Evolutionary conservation across 2,888 invertebrate genomes (phyloP).

Genomic region (Netelia inedita): DNA sequence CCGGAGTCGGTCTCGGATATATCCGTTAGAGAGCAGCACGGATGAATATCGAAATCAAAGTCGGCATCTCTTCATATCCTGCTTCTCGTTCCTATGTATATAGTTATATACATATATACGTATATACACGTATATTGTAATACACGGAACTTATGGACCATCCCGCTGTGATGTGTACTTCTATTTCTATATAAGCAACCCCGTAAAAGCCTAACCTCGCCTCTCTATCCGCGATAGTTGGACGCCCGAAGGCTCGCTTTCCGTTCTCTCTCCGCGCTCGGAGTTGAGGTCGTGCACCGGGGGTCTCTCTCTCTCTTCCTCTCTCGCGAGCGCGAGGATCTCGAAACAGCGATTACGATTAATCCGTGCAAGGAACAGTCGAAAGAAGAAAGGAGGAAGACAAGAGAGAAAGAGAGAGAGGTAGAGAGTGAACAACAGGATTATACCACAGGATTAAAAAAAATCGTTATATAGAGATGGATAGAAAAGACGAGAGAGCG

Average conservation of each 20-base stretch:
- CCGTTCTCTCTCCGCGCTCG: conserved; percentile 51
- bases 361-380: conserved; percentile 66
- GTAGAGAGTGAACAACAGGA: conserved; percentile 68
- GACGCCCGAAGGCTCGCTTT: conserved; percentile 67
- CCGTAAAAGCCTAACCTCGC: conserved; percentile 55
- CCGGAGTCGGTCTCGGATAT: conserved; percentile 49
- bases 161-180: conserved; percentile 13
- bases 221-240: conserved; percentile 62
- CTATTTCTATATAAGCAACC: conserved; percentile 33
- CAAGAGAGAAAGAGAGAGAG: conserved; percentile 11
- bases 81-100: conserved; percentile 50
- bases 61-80: conserved; percentile 70
- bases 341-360: conserved; percentile 70
- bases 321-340: conserved; percentile 60
- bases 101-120: conserved; percentile 19
- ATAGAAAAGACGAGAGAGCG: conserved; percentile 60
- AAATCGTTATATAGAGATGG: conserved; percentile 71
- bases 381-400: conserved; percentile 57
- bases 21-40: conserved; percentile 62
- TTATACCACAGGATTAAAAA: conserved; percentile 16
- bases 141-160: conserved; percentile 46
- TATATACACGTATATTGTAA: conserved; percentile 17
- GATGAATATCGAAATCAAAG: conserved; percentile 71
- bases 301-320: conserved; percentile 26
- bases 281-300: conserved; percentile 62